phyloP scores from a whole-genome alignment of 1,140 invertebrate genomes.

The Drosophila watanabei region DNA sequence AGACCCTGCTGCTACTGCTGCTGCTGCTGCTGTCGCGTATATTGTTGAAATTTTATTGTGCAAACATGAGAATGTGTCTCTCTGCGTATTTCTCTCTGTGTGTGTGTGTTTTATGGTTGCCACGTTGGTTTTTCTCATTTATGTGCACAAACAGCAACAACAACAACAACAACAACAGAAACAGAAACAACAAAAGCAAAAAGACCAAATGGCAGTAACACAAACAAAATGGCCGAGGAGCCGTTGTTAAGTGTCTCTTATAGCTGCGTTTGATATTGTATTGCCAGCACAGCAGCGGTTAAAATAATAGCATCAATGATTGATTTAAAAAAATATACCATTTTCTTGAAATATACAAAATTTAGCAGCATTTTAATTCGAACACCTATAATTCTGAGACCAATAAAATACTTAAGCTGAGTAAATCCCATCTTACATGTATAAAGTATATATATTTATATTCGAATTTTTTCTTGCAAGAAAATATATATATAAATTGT shows the following conservation, averaged over 20 bases:
- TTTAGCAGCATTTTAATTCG: too few relatives aligned
- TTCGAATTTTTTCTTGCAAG: too few relatives aligned
- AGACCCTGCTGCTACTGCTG: conserved; percentile 46
- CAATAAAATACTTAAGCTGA: too few relatives aligned
- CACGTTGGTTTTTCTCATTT: conserved; percentile 76
- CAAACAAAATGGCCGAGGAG: conserved; percentile 59
- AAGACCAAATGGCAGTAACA: conserved; percentile 50
- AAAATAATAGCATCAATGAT: too few relatives aligned
- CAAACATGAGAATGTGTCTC: conserved; percentile 68
- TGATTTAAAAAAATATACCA: too few relatives aligned
- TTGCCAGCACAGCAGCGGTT: conserved; percentile 3
- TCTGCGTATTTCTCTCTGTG: conserved; percentile 24
- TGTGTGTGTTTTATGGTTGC: conserved; percentile 73
- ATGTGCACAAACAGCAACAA: conserved; percentile 51
- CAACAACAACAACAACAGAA: conserved; percentile 9
- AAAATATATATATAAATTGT: too few relatives aligned
- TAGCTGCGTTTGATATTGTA: conserved; percentile 36
- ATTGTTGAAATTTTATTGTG: conserved; percentile 83
- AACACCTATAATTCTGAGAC: too few relatives aligned
- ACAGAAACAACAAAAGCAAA: conserved; percentile 42
- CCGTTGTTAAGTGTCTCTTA: conserved; percentile 76
- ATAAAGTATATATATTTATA: too few relatives aligned
- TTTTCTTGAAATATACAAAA: too few relatives aligned
- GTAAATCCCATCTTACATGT: too few relatives aligned
- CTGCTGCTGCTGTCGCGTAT: conserved; percentile 59